These are phyloP conservation scores for Callipepla squamata DNA, from an alignment of 2,113 vertebrate species.

Conservation along the genomic window DNA sequence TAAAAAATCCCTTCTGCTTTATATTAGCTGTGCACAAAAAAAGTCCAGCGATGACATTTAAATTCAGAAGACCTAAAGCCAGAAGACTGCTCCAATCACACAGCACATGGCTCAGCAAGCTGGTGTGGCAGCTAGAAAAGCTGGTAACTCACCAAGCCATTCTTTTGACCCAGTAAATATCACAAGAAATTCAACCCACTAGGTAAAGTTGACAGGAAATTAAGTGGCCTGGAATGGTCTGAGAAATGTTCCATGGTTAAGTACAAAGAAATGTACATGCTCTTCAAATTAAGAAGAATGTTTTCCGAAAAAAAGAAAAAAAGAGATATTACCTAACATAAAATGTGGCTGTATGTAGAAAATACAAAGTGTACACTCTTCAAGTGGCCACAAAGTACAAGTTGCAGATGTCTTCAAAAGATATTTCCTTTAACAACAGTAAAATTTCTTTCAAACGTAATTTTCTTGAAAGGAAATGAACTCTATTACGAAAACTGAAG, in stretches of 20 bases:
- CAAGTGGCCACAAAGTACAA: neutral
- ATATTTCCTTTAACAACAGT: slow-evolving; percentile 4
- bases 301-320: neutral
- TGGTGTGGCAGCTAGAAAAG: neutral
- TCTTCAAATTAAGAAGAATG: slow-evolving; percentile 16
- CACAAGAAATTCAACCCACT: neutral
- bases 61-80: neutral
- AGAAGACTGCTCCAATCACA: neutral
- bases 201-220: slow-evolving; percentile 45
- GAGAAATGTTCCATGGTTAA: neutral
- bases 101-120: neutral
- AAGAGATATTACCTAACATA: neutral
- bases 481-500: neutral
- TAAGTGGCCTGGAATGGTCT: neutral
- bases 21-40: neutral
- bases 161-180: neutral
- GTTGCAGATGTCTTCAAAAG: neutral
- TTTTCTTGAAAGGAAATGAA: slow-evolving; percentile 1
- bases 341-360: neutral
- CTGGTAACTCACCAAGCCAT: neutral
- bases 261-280: neutral
- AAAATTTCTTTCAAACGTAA: neutral
- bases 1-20: neutral
- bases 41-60: neutral
- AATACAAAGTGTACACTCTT: neutral